Conservation (phyloP, 37 sponge, comb jelly and placozoan genomes). For the Agelas oroides region DNA sequence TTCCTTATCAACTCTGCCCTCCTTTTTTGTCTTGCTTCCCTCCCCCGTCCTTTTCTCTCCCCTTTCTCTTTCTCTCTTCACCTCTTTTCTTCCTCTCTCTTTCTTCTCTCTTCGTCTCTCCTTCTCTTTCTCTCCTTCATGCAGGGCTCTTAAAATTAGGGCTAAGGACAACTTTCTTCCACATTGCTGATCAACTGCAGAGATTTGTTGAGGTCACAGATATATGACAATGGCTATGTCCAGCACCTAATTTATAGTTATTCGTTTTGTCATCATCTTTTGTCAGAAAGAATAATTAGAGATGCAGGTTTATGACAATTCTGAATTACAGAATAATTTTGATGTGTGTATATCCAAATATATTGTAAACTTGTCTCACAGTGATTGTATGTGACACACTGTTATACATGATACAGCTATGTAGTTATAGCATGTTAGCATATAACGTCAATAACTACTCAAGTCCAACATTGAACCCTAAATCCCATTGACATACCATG, state of each 20-base stretch:
- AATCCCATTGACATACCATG: too few relatives aligned
- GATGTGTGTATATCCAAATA: neutral
- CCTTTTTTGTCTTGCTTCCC: neutral
- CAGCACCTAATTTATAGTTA: too few relatives aligned
- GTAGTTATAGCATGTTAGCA: too few relatives aligned
- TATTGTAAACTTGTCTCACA: too few relatives aligned
- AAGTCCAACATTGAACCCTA: too few relatives aligned
- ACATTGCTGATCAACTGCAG: conserved; percentile 76
- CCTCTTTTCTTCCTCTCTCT: neutral
- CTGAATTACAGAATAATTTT: neutral
- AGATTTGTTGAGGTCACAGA: conserved; percentile 69
- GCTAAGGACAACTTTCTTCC: conserved; percentile 80
- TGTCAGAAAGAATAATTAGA: neutral
- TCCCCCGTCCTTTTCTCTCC: neutral
- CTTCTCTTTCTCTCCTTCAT: neutral
- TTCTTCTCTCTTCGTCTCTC: neutral
- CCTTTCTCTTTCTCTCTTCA: neutral
- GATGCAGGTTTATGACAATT: neutral
- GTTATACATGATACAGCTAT: too few relatives aligned
- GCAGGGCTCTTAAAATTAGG: conserved; percentile 90
- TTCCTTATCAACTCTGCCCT: neutral
- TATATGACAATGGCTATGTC: conserved; percentile 34
- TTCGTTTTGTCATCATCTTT: neutral
- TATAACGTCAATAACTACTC: too few relatives aligned
- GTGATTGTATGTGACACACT: too few relatives aligned